phyloP scores from a whole-genome alignment of 2,113 vertebrate genomes.

The Prolemur simus region DNA sequence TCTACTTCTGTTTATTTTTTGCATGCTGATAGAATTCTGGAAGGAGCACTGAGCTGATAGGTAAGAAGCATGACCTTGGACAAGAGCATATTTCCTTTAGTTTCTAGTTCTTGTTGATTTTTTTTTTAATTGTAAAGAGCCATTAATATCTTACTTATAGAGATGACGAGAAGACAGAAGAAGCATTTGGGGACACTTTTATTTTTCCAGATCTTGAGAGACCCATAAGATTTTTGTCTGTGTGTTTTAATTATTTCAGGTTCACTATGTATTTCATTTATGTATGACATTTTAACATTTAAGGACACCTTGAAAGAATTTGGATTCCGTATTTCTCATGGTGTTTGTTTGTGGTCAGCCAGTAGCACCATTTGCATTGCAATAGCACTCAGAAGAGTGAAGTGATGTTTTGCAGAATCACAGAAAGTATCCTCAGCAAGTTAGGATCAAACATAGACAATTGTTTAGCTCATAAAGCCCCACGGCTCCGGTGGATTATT shows the following conservation, averaged over 20 bases:
- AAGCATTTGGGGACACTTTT: background rate
- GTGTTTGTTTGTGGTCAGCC: background rate
- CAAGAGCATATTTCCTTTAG: background rate
- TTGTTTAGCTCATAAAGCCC: background rate
- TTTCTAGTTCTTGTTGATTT: background rate
- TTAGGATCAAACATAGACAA: background rate
- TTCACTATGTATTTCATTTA: background rate
- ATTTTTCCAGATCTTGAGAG: background rate
- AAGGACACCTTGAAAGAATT: background rate
- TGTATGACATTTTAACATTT: background rate
- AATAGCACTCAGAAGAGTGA: background rate
- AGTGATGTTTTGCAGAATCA: background rate
- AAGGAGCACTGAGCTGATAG: background rate
- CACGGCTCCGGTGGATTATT: background rate
- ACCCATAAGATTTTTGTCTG: background rate
- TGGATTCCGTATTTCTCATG: background rate
- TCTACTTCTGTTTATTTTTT: background rate
- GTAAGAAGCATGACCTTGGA: background rate
- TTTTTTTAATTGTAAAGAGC: background rate
- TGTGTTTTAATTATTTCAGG: background rate
- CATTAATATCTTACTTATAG: background rate
- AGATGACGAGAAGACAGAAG: background rate
- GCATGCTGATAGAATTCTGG: background rate
- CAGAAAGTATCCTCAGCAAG: background rate
- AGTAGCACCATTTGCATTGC: background rate